A percentile compares a stretch with the other conserved stretches of the same genome.
phyloP scores from a whole-genome alignment of 2,888 invertebrate species.

The Busseola fusca region DNA sequence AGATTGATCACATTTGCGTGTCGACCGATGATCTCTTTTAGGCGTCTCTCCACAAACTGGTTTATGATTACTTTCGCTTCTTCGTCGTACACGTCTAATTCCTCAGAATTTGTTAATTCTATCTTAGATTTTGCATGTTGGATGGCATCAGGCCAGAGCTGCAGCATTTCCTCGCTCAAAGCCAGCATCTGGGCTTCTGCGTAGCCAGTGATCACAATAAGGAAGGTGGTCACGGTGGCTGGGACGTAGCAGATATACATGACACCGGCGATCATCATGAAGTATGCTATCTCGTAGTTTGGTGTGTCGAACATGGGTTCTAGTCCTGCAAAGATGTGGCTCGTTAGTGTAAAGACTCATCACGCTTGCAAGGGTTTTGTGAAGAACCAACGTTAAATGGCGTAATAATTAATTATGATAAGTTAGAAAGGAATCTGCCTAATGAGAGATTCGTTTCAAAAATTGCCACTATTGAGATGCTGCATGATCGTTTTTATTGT shows the following conservation, averaged over 20 bases:
- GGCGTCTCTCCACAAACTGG: slow-evolving; percentile 50
- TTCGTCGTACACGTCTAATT: slow-evolving; percentile 7
- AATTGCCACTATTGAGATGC: no score
- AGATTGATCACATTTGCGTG: slow-evolving; percentile 64
- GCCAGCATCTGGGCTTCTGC: slow-evolving; percentile 59
- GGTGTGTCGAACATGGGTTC: slow-evolving; percentile 59
- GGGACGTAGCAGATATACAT: slow-evolving; percentile 57
- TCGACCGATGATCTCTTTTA: slow-evolving; percentile 60
- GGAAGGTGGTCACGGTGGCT: slow-evolving; percentile 56
- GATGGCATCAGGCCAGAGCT: slow-evolving; percentile 58
- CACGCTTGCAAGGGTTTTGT: not conserved
- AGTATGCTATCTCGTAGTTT: slow-evolving; percentile 57
- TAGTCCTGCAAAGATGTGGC: slow-evolving; percentile 40
- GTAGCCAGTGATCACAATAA: slow-evolving; percentile 57
- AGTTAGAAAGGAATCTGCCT: not conserved
- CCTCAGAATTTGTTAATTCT: slow-evolving; percentile 8
- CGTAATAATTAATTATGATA: not conserved
- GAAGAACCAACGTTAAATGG: not conserved
- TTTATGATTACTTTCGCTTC: slow-evolving; percentile 49
- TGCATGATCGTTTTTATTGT: no score
- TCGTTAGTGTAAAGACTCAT: not conserved
- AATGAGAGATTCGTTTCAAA: no score
- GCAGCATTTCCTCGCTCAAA: slow-evolving; percentile 51
- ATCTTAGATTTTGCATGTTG: slow-evolving; percentile 29
- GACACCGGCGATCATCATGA: slow-evolving; percentile 39